Percentiles rank a stretch among this genome's conserved stretches.
Conservation (phyloP, 2,113 vertebrate genomes). For the Zapus hudsonius region DNA sequence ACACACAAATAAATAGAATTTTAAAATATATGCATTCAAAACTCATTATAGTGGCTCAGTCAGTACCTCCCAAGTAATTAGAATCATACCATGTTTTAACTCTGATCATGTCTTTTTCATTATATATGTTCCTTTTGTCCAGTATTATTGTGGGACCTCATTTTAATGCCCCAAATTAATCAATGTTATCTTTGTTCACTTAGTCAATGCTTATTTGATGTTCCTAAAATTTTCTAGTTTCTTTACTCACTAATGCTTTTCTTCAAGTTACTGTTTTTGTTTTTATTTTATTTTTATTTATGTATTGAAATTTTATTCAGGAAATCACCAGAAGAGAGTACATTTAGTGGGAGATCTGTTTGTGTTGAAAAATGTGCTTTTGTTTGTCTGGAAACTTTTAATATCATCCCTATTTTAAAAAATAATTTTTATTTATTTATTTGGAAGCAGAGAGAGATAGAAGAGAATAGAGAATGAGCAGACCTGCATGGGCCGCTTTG, state of each 20-base stretch:
- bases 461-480: too few species aligned
- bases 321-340: neutral
- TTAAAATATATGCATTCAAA: too few species aligned
- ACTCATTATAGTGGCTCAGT: neutral
- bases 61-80: neutral
- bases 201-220: neutral
- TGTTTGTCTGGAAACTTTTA: neutral
- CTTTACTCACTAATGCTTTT: neutral
- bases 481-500: too few species aligned
- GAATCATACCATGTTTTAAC: neutral
- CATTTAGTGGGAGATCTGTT: neutral
- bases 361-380: neutral
- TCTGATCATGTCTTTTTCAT: neutral
- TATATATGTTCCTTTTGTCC: too few species aligned
- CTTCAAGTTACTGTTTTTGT: neutral
- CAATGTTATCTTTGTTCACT: neutral
- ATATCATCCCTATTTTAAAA: too few species aligned
- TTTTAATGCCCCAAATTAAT: neutral
- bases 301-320: constrained; percentile 36
- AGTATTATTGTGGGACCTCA: neutral
- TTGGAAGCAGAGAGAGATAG: too few species aligned
- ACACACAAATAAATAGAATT: too few species aligned
- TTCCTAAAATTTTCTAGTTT: neutral
- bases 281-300: constrained; percentile 13
- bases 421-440: too few species aligned